Evolutionary conservation across 2,797 vertebrate genomes (phyloP), one percentile per base, ranked within the genome.

Genomic region (Brotula barbata): DNA sequence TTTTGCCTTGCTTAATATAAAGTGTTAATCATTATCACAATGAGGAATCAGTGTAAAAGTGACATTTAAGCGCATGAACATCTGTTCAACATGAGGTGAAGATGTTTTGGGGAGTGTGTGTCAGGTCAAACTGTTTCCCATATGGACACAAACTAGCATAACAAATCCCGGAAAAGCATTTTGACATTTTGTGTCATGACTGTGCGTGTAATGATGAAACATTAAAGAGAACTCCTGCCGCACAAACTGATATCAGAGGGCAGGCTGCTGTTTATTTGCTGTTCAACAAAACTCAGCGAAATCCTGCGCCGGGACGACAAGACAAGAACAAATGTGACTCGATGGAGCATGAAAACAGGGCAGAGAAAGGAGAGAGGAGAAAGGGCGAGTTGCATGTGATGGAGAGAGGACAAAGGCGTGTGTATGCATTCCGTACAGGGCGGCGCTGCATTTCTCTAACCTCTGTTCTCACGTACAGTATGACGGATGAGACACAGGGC

Each of bases 181-280:
- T 73, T 31, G 15, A 36, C 2, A 1, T 40, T 61, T 74, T 28
- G 48, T 54, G 20, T 15, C 14, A 57, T 75, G 67, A 59, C 53
- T 19, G 16, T 64, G 48, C 58, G 58, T 69, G 70, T 54, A 52
- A 68, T 80, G 69, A 82, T 33, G 61, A 80, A 75, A 76, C 69
- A 19, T 52, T 0, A 12, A 61, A 52, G 58, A 72, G 50, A 68
- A 68, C 16, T 36, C 58, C 48, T 64, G 64, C 53, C 46, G 41
- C 25, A 13, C 20, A 12, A 44, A 79, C 82, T 69, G 55, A 68
- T 64, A 52, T 61, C 52, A 48, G 31, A 53, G 77, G 64, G 73
- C 60, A 51, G 70, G 60, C 58, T 52, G 55, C 28, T 6, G 62
- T 73, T 61, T 56, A 69, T 74, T 72, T 58, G 42, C 62, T 15